Conservation (phyloP, 1,140 invertebrate species). For the Cryptotermes secundus region DNA sequence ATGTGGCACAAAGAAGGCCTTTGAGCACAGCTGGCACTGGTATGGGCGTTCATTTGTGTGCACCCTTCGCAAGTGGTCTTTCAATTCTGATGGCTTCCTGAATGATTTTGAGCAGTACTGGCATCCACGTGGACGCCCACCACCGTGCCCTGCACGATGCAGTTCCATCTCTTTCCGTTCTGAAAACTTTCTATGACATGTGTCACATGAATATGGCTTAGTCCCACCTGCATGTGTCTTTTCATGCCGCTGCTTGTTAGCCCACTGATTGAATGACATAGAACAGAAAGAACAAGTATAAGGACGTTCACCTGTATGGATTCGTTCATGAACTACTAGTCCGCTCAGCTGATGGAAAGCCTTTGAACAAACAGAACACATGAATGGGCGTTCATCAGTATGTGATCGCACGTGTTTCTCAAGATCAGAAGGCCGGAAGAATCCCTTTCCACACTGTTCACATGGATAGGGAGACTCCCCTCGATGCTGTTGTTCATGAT, state of each 20-base stretch:
- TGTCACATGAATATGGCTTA: background rate
- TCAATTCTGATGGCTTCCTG: slow-evolving; percentile 31
- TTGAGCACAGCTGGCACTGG: slow-evolving; percentile 46
- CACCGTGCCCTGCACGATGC: background rate
- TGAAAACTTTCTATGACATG: background rate
- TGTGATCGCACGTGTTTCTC: slow-evolving; percentile 65
- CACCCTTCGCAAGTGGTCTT: slow-evolving; percentile 29
- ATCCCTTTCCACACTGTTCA: slow-evolving; percentile 31
- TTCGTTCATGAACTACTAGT: slow-evolving; percentile 17
- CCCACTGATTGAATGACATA: slow-evolving; percentile 10
- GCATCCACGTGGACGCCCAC: background rate
- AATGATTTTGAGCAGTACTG: slow-evolving; percentile 14
- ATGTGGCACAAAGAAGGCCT: slow-evolving; percentile 42
- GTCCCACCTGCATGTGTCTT: slow-evolving; percentile 17
- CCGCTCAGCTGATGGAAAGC: slow-evolving; percentile 22
- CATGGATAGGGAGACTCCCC: slow-evolving; percentile 46
- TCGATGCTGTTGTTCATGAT: slow-evolving; percentile 40
- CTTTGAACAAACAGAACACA: slow-evolving; percentile 59
- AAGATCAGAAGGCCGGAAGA: slow-evolving; percentile 60
- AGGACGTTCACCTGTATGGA: slow-evolving; percentile 10
- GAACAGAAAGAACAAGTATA: slow-evolving; percentile 5
- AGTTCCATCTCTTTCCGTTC: slow-evolving; percentile 14
- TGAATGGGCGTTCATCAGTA: slow-evolving; percentile 68
- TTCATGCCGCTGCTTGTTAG: slow-evolving; percentile 7
- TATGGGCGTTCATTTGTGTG: slow-evolving; percentile 48